A percentile compares a stretch with the other conserved stretches of the same genome.
phyloP scores from a whole-genome alignment of 2,888 invertebrate genomes.

The Hydropsyche betteni region DNA sequence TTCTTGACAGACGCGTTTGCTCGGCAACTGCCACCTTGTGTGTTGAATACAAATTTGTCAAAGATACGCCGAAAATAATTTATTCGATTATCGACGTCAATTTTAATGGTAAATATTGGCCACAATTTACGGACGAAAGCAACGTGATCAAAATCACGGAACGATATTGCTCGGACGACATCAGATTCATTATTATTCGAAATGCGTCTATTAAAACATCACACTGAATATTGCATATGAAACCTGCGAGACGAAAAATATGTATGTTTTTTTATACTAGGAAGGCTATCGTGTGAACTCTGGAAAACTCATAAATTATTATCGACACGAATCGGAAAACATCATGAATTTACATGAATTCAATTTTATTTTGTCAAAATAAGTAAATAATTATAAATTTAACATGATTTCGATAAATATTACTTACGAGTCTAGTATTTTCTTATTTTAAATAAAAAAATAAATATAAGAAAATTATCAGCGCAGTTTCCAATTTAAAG shows the following conservation, averaged over 20 bases:
- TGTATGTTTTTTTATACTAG: not conserved
- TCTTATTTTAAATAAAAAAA: too few species aligned
- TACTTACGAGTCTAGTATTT: too few species aligned
- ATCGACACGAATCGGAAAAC: too few species aligned
- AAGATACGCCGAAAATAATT: conserved; percentile 38
- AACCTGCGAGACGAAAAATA: not conserved
- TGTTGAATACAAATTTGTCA: conserved; percentile 42
- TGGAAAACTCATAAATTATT: too few species aligned
- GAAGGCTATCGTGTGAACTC: conserved; percentile 2
- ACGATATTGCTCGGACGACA: not conserved
- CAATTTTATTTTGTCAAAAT: too few species aligned
- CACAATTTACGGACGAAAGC: conserved; percentile 50
- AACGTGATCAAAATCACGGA: conserved; percentile 44
- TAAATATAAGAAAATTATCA: too few species aligned
- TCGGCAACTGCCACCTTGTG: conserved; percentile 33
- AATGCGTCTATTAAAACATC: conserved; percentile 23
- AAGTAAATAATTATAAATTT: too few species aligned
- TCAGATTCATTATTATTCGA: conserved; percentile 13
- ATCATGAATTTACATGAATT: too few species aligned
- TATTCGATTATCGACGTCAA: conserved; percentile 47
- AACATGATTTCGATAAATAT: too few species aligned
- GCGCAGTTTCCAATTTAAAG: too few species aligned
- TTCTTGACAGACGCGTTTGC: conserved; percentile 39
- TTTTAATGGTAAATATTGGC: conserved; percentile 49
- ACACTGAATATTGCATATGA: conserved; percentile 28